Base-by-base conservation (phyloP, 2,888 invertebrate genomes). In the Dasypolia templi region DNA sequence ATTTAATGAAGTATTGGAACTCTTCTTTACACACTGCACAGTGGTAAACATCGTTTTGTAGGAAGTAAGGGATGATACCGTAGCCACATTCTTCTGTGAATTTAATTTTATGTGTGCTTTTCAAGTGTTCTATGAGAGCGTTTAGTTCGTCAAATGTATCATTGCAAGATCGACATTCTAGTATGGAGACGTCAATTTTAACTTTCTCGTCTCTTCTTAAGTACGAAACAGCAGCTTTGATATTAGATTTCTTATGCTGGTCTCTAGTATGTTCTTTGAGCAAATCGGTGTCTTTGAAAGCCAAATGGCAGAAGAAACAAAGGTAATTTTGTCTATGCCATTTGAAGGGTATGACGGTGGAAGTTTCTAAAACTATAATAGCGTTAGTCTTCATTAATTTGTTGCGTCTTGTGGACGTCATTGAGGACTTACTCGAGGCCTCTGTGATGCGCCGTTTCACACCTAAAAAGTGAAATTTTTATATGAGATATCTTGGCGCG, bases 301-400 rank as follows among this genome's bases (percentile, higher is more conserved):
- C 73, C n/a, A 90, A 87, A 82, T 95, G 94, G 79, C 96, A 96
- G 80, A 90, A 95, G 91, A 95, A 96, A 75, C 96, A 96, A 6
- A 95, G 91, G 65, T 94, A 96, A 71, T 92, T 92, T 72, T 95
- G 95, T 46, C 95, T 88, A 64, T 95, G 94, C 96, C 96, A 96
- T 86, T 95, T 96, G 82, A 96, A 96, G 0, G 96, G 96, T 3
- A 94, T 14, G 0, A 89, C 93, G 0, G 92, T 94, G 14, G 96
- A 93, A 11, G 84, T 86, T 88, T 96, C 94, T 86, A 96, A 87
- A 72, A 96, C 86, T 0, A 84, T 89, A 3, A 93, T 90, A 9
- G 95, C 95, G 87, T 96, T 96, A 79, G 84, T 90, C 90, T 95
- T 96, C 90, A 93, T 92, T 9, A 95, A 89, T 68, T 92, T 90